These are phyloP conservation scores for Stegophylla sp. DNA, from an alignment of 2,888 invertebrate genomes.

Conservation along the genomic window DNA sequence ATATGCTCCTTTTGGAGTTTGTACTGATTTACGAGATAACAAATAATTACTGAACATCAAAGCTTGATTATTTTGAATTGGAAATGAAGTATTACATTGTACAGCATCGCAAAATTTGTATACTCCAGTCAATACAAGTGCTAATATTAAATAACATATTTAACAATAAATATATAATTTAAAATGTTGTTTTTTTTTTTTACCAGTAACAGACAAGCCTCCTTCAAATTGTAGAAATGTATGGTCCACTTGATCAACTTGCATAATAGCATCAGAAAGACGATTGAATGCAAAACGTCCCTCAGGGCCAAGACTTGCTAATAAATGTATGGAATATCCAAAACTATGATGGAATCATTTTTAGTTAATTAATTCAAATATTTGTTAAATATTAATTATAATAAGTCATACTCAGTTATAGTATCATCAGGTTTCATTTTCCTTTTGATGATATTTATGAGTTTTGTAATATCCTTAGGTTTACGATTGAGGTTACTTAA, in stretches of 20 bases:
- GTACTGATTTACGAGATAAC: conserved; percentile 86
- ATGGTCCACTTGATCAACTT: conserved; percentile 94
- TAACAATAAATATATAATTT: not conserved
- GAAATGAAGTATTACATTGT: conserved; percentile 70
- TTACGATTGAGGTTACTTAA: conserved; percentile 41
- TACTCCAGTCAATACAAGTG: conserved; percentile 71
- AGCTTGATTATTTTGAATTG: conserved; percentile 78
- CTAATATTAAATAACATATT: conserved; percentile 64
- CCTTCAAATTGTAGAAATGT: conserved; percentile 90
- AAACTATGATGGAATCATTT: conserved; percentile 71
- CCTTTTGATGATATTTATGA: conserved; percentile 49
- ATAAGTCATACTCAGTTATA: conserved; percentile 37
- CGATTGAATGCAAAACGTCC: conserved; percentile 75
- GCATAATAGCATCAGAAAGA: conserved; percentile 89
- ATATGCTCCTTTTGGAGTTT: conserved; percentile 82
- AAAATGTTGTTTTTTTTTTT: conserved; percentile 27
- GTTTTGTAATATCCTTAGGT: conserved; percentile 50
- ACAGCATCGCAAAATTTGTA: conserved; percentile 71
- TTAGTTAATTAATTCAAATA: too few species aligned
- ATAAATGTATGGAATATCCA: conserved; percentile 83
- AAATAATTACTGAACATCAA: conserved; percentile 91
- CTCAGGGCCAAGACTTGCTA: conserved; percentile 75
- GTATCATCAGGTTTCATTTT: conserved; percentile 56
- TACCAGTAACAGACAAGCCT: conserved; percentile 78
- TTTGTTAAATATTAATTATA: not conserved